A percentile compares a stretch with the other conserved stretches of the same genome.
Conservation (phyloP, 1,140 invertebrate genomes). For the Nasonia longicornis region DNA sequence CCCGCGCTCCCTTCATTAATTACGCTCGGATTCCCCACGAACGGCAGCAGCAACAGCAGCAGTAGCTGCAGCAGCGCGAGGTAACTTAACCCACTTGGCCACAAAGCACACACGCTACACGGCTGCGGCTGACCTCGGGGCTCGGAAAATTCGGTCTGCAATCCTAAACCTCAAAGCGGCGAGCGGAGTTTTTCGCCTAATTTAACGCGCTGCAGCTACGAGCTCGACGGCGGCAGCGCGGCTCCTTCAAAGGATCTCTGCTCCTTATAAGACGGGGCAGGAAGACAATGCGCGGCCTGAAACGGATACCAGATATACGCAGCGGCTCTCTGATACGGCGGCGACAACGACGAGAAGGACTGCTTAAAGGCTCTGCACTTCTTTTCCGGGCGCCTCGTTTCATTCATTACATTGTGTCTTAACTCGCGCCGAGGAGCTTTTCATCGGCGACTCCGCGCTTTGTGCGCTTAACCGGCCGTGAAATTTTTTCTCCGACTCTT, state of each 20-base stretch:
- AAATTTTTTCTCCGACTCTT: conserved; percentile 21
- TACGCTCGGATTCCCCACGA: conserved; percentile 18
- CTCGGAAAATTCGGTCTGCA: conserved; percentile 50
- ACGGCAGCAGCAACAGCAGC: neutral
- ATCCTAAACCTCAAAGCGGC: conserved; percentile 46
- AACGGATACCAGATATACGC: conserved; percentile 53
- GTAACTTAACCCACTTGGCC: conserved; percentile 58
- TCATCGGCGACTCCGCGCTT: conserved; percentile 22
- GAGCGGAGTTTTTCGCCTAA: conserved; percentile 61
- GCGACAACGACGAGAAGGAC: conserved; percentile 25
- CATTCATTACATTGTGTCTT: conserved; percentile 48
- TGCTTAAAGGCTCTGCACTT: conserved; percentile 24
- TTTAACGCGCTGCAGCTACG: conserved; percentile 62
- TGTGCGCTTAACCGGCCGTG: conserved; percentile 32
- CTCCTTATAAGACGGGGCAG: conserved; percentile 47
- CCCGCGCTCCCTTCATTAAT: conserved; percentile 24
- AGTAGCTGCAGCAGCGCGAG: conserved; percentile 26
- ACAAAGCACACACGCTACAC: conserved; percentile 47
- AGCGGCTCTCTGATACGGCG: conserved; percentile 55
- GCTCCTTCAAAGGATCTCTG: conserved; percentile 57
- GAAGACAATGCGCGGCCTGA: conserved; percentile 60
- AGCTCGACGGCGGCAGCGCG: conserved; percentile 46
- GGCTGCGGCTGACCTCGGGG: conserved; percentile 51
- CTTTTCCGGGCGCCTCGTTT: conserved; percentile 56
- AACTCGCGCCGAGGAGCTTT: conserved; percentile 43